Evolutionary conservation across 2,888 invertebrate species (phyloP).

Genomic region (Fissipunctia ypsillon): DNA sequence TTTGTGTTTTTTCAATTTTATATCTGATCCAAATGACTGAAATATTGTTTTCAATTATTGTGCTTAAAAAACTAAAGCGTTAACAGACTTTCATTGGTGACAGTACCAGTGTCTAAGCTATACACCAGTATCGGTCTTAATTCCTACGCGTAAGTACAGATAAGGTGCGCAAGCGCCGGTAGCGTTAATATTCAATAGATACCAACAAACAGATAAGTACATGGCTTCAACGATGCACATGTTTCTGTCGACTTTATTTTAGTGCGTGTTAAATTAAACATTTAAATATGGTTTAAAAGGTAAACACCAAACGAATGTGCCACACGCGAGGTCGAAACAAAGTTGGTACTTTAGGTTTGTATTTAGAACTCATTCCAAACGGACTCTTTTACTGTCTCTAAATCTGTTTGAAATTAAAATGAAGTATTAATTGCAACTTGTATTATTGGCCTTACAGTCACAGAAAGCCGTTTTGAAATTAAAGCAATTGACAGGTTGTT

Average conservation of each 20-base stretch:
- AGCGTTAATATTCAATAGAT: slow-evolving; percentile 35
- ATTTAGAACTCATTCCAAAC: too few species aligned
- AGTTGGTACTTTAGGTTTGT: not conserved
- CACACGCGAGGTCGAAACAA: not conserved
- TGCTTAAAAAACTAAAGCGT: not conserved
- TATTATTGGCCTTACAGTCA: too few species aligned
- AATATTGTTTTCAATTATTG: not conserved
- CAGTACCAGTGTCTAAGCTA: not conserved
- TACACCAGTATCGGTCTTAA: not conserved
- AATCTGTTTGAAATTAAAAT: too few species aligned
- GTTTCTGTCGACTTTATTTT: slow-evolving; percentile 16
- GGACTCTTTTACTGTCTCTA: too few species aligned
- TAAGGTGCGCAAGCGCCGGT: slow-evolving; percentile 18
- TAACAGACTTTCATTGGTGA: not conserved
- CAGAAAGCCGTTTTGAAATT: too few species aligned
- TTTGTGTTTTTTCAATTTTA: not conserved
- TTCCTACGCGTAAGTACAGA: not conserved
- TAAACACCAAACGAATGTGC: slow-evolving; percentile 6
- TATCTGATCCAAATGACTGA: not conserved
- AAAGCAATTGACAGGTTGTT: too few species aligned
- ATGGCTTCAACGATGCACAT: not conserved
- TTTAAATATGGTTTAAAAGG: slow-evolving; percentile 20
- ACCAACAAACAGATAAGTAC: slow-evolving; percentile 1
- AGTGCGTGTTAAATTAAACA: not conserved
- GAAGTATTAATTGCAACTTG: too few species aligned